Percentiles rank a stretch among this genome's conserved stretches.
Evolutionary conservation across 2,113 vertebrate species (phyloP).

Genomic region (Otocyon megalotis): DNA sequence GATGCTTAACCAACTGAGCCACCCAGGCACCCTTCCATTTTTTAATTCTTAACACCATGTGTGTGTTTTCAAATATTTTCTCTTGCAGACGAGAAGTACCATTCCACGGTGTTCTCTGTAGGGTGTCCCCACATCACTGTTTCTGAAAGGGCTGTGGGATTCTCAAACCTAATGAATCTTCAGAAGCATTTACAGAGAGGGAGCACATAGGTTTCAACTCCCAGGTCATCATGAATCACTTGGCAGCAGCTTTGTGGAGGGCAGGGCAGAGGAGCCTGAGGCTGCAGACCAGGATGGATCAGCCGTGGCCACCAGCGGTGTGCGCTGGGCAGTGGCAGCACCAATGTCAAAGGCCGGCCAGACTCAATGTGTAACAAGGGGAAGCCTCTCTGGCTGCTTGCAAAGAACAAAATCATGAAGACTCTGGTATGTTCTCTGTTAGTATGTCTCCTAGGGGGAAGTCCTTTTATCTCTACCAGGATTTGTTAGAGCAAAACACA

Average conservation of each 20-base stretch:
- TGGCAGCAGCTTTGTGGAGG: background rate
- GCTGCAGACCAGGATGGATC: background rate
- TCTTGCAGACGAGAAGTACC: background rate
- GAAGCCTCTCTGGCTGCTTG: background rate
- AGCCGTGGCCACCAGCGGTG: rapidly evolving
- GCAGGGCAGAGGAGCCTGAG: background rate
- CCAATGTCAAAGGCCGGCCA: background rate
- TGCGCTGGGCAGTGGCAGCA: background rate
- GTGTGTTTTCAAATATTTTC: background rate
- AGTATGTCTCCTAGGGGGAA: background rate
- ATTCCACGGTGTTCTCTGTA: background rate
- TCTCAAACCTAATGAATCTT: background rate
- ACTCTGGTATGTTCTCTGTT: background rate
- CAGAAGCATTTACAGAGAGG: background rate
- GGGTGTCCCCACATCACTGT: background rate
- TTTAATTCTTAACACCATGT: background rate
- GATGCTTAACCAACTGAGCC: too few species aligned
- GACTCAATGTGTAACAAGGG: background rate
- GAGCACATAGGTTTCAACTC: background rate
- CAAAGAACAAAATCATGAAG: background rate
- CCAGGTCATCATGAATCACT: background rate
- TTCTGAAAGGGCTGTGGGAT: background rate
- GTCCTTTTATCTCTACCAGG: background rate
- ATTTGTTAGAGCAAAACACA: background rate
- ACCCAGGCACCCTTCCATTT: too few species aligned